Percentiles rank a stretch among this genome's conserved stretches.
Conservation (phyloP, 1,140 invertebrate species). For the Branchinecta lynchi region DNA sequence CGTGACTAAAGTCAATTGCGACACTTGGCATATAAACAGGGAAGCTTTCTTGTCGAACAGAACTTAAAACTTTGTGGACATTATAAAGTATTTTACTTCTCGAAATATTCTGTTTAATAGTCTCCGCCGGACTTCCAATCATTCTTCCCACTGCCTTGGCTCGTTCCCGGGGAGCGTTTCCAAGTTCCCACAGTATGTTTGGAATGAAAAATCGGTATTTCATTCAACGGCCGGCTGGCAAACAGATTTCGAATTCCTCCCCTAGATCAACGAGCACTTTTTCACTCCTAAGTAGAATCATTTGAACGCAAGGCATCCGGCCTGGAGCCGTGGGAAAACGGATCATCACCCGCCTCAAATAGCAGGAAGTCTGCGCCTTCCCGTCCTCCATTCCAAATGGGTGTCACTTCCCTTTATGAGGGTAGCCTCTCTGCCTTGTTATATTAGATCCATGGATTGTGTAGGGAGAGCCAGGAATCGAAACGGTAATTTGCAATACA, state of each 20-base stretch:
- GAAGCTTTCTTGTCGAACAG: no score
- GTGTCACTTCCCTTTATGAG: background rate
- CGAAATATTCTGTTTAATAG: no score
- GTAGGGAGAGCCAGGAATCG: background rate
- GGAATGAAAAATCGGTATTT: constrained; percentile 4
- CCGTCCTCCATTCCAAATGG: background rate
- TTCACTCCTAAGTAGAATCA: background rate
- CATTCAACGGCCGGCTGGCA: constrained; percentile 4
- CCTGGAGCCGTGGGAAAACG: background rate
- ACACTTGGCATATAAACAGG: no score
- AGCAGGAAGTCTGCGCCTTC: background rate
- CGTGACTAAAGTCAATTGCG: no score
- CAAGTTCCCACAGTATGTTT: background rate
- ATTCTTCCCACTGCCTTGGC: no score
- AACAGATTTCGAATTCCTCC: constrained; percentile 7
- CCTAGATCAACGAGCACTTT: background rate
- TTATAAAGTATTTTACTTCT: no score
- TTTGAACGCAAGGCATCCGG: background rate
- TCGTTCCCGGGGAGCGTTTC: no score
- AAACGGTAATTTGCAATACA: background rate
- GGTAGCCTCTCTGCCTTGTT: background rate
- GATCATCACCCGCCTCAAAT: background rate
- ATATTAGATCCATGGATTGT: background rate
- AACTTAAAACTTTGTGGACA: no score
- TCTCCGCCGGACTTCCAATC: no score